phyloP scores from a whole-genome alignment of 2,888 invertebrate species.

The Protonemura montana region DNA sequence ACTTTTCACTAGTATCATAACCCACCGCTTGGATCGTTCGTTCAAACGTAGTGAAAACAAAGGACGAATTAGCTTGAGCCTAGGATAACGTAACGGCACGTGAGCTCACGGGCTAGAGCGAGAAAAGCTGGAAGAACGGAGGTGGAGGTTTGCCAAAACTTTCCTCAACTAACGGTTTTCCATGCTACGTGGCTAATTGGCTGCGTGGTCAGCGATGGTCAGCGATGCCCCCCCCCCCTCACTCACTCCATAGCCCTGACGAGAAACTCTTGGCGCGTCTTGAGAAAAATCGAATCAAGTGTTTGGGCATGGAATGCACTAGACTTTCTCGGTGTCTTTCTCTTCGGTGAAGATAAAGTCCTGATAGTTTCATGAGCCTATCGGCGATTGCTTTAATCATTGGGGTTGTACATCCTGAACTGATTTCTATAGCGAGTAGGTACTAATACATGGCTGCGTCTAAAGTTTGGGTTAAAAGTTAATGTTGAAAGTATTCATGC shows the following conservation, averaged over 20 bases:
- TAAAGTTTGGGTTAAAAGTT: too few species aligned
- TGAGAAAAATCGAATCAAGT: not conserved
- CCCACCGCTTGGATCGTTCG: too few species aligned
- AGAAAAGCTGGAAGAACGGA: not conserved
- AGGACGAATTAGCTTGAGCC: not conserved
- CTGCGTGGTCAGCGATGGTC: not conserved
- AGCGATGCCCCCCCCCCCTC: not conserved
- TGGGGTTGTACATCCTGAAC: too few species aligned
- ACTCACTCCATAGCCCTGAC: not conserved
- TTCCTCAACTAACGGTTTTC: not conserved
- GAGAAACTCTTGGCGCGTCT: not conserved
- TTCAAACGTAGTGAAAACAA: not conserved
- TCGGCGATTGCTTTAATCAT: too few species aligned
- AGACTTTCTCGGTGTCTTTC: not conserved
- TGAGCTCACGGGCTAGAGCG: not conserved
- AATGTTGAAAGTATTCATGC: too few species aligned
- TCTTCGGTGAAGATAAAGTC: not conserved
- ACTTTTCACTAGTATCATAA: not conserved
- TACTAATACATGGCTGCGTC: too few species aligned
- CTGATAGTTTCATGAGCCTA: too few species aligned
- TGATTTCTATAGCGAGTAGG: too few species aligned
- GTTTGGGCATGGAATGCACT: not conserved
- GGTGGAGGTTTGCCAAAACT: not conserved
- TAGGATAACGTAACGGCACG: not conserved
- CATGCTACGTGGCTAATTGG: not conserved